These are phyloP conservation scores for Ctenopoma multispine DNA, from an alignment of 2,797 vertebrate species.

Conservation along the genomic window DNA sequence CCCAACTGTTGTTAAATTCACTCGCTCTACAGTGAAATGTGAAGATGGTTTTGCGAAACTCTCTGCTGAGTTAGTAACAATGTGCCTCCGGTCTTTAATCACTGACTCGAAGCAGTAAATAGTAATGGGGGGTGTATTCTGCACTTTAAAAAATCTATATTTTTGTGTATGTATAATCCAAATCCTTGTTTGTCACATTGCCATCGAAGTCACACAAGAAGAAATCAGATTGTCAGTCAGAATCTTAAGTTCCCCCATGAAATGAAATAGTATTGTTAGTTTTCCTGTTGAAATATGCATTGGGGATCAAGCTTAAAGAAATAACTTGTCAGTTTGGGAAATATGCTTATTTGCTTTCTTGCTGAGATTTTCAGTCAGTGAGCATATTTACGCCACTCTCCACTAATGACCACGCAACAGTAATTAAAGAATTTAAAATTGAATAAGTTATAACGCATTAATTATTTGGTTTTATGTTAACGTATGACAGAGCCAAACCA, in stretches of 20 bases:
- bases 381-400: not conserved
- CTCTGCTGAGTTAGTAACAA: constrained; percentile 43
- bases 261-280: not conserved
- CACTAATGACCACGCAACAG: no score
- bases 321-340: not conserved
- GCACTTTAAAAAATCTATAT: constrained; percentile 56
- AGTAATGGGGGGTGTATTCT: constrained; percentile 20
- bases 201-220: constrained; percentile 16
- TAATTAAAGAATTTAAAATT: no score
- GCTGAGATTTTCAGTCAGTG: not conserved
- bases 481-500: no score
- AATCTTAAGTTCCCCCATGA: not conserved
- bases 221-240: constrained; percentile 15
- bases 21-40: constrained; percentile 26
- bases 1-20: constrained; percentile 12
- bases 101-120: constrained; percentile 70
- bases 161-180: constrained; percentile 47
- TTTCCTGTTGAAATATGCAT: not conserved
- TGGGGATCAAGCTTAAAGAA: not conserved
- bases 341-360: not conserved
- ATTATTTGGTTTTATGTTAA: no score
- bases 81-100: constrained; percentile 69
- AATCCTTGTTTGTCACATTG: constrained; percentile 33
- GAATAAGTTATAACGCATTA: no score
- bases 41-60: constrained; percentile 40